phyloP scores from a whole-genome alignment of 2,797 vertebrate species.

The Sebastes diploproa region DNA sequence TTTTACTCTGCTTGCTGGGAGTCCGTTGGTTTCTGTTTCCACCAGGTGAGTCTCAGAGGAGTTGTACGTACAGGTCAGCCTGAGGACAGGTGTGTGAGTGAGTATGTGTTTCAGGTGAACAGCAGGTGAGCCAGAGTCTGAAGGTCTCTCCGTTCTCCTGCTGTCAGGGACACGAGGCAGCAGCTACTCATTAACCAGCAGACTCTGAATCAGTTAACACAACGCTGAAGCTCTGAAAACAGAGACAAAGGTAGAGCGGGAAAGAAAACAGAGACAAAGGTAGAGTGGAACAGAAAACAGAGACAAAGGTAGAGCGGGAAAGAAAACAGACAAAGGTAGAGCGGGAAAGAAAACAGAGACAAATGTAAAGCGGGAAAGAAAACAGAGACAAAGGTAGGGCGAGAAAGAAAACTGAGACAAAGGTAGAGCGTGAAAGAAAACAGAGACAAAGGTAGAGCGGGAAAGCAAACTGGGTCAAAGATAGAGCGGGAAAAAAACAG shows the following conservation, averaged over 20 bases:
- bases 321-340: too few relatives aligned
- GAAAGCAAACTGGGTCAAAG: too few relatives aligned
- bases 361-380: fast-evolving
- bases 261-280: too few relatives aligned
- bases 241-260: too few relatives aligned
- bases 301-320: too few relatives aligned
- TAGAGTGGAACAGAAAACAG: too few relatives aligned
- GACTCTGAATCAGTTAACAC: not conserved
- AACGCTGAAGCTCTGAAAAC: not conserved
- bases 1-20: not conserved
- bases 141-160: constrained; percentile 24
- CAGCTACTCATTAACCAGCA: constrained; percentile 40
- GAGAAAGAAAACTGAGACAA: too few relatives aligned
- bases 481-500: too few relatives aligned
- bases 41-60: not conserved
- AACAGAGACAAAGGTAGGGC: fast-evolving
- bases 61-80: constrained; percentile 16
- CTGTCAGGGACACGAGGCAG: constrained; percentile 8
- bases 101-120: constrained; percentile 7
- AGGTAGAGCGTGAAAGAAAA: too few relatives aligned
- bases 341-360: too few relatives aligned
- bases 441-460: too few relatives aligned
- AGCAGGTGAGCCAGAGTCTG: constrained; percentile 43
- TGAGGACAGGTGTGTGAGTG: constrained; percentile 17
- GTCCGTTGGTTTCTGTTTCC: not conserved